phyloP scores from a whole-genome alignment of 2,888 invertebrate species.

The Diabrotica balteata region DNA sequence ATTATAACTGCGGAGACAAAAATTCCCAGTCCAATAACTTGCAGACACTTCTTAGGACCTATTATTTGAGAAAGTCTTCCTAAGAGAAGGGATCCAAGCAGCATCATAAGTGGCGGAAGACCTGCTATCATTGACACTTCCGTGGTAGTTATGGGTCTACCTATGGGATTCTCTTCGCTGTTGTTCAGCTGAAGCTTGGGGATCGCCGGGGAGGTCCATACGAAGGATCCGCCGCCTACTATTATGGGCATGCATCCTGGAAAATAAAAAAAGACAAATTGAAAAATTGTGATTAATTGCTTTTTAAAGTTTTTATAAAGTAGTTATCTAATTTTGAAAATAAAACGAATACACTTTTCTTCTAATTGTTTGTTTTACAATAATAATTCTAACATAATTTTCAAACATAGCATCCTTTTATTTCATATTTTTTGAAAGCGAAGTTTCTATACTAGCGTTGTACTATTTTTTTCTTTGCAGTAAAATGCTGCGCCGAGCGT shows the following conservation, averaged over 20 bases:
- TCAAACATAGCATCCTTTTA: too few relatives aligned
- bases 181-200: constrained; percentile 35
- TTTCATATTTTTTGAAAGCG: too few relatives aligned
- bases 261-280: not conserved
- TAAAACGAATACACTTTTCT: too few relatives aligned
- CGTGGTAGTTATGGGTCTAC: constrained; percentile 23
- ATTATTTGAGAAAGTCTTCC: constrained; percentile 29
- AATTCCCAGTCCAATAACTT: constrained; percentile 69
- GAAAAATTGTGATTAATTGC: too few relatives aligned
- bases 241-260: constrained; percentile 10
- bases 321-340: too few relatives aligned
- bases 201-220: constrained; percentile 43
- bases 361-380: too few relatives aligned
- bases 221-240: constrained; percentile 14
- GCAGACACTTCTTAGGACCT: constrained; percentile 72
- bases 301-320: too few relatives aligned
- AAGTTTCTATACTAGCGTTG: too few relatives aligned
- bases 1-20: constrained; percentile 57
- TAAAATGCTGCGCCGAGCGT: too few relatives aligned
- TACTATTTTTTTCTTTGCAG: too few relatives aligned
- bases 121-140: constrained; percentile 41
- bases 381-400: too few relatives aligned
- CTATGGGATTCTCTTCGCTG: constrained; percentile 37
- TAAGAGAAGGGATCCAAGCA: constrained; percentile 35
- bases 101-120: constrained; percentile 33